These are phyloP conservation scores for Caenorhabditis elegans DNA, from an alignment of 1,140 invertebrate genomes.

Conservation along the genomic window DNA sequence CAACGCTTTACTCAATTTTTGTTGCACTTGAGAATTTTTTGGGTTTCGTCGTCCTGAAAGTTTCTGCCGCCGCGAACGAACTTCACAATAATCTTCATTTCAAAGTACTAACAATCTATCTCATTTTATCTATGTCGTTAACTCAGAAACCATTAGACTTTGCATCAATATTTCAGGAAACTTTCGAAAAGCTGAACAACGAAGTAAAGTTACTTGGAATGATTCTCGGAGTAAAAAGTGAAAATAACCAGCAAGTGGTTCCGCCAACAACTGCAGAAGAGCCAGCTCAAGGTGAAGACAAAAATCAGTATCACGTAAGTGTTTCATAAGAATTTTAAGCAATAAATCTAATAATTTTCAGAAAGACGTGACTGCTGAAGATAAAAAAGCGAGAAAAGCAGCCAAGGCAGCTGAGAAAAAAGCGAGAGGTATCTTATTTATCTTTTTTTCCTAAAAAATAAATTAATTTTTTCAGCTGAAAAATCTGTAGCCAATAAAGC, in stretches of 20 bases:
- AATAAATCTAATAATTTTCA: not conserved
- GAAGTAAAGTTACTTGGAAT: not conserved
- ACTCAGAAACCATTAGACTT: too few relatives aligned
- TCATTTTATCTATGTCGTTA: too few relatives aligned
- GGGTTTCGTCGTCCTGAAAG: too few relatives aligned
- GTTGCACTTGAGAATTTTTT: too few relatives aligned
- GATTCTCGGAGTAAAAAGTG: not conserved
- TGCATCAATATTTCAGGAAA: not conserved
- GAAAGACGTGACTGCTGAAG: conserved; percentile 30
- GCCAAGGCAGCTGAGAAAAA: conserved; percentile 40
- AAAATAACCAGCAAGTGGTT: not conserved
- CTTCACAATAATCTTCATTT: too few relatives aligned
- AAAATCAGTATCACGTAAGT: not conserved
- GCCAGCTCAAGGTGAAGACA: not conserved
- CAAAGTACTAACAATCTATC: too few relatives aligned
- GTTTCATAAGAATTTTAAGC: not conserved
- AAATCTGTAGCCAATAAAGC: not conserved
- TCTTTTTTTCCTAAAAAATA: not conserved
- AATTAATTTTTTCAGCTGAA: not conserved
- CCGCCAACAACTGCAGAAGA: not conserved
- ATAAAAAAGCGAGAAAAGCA: conserved; percentile 34
- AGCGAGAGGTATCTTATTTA: not conserved
- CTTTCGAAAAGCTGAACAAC: not conserved
- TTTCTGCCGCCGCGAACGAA: too few relatives aligned
- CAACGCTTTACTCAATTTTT: too few relatives aligned